A percentile compares a stretch with the other conserved stretches of the same genome.
Evolutionary conservation across 2,888 invertebrate genomes (phyloP).

Genomic region (Salpingus planirostris): DNA sequence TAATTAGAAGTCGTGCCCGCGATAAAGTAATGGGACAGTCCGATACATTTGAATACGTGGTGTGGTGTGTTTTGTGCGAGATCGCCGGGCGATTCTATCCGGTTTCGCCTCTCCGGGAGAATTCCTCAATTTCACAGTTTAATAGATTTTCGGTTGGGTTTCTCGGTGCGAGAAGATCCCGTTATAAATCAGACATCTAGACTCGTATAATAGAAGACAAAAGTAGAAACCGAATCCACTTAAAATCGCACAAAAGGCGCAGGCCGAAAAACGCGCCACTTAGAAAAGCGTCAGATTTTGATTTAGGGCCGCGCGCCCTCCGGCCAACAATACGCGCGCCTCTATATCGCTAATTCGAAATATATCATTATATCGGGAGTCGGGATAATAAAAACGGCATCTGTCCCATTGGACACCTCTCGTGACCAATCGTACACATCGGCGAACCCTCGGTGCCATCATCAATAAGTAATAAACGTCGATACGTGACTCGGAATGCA

Average conservation of each 20-base stretch:
- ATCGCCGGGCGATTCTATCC: too few relatives aligned
- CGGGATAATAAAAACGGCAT: constrained; percentile 32
- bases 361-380: constrained; percentile 21
- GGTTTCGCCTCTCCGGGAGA: too few relatives aligned
- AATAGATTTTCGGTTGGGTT: too few relatives aligned
- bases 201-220: too few relatives aligned
- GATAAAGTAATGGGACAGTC: too few relatives aligned
- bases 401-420: constrained; percentile 32
- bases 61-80: too few relatives aligned
- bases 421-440: constrained; percentile 33
- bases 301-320: constrained; percentile 25
- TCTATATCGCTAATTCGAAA: constrained; percentile 29
- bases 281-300: constrained; percentile 34
- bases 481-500: constrained; percentile 26
- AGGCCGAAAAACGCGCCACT: constrained; percentile 23
- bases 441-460: constrained; percentile 29
- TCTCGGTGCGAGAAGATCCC: too few relatives aligned
- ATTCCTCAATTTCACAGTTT: too few relatives aligned
- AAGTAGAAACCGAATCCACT: constrained; percentile 27
- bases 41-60: too few relatives aligned
- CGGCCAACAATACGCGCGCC: constrained; percentile 27
- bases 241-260: constrained; percentile 30
- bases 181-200: too few relatives aligned
- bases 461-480: constrained; percentile 35
- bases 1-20: too few relatives aligned